These are phyloP conservation scores for Chinchilla lanigera DNA, from an alignment of 2,113 vertebrate species.

Conservation along the genomic window DNA sequence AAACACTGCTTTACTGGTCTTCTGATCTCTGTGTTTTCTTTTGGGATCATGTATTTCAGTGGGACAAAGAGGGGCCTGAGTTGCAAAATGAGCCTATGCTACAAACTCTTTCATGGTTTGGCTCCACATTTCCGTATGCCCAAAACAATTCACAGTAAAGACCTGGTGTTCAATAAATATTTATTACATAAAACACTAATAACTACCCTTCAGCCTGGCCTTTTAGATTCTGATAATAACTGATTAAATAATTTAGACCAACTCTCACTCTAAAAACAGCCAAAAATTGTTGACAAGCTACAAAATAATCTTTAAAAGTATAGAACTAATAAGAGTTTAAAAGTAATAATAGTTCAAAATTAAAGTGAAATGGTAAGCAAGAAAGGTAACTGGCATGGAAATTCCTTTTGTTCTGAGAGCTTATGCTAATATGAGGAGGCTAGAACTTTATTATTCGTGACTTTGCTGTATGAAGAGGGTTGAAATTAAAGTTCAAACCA, in stretches of 20 bases:
- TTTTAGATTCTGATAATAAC: not conserved
- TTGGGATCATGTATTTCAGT: not conserved
- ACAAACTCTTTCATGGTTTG: not conserved
- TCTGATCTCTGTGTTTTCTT: not conserved
- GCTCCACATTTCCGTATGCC: not conserved
- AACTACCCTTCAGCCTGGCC: not conserved
- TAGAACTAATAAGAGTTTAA: not conserved
- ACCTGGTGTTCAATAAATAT: not conserved
- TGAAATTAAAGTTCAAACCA: not conserved
- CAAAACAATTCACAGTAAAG: not conserved
- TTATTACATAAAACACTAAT: not conserved
- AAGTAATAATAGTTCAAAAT: not conserved
- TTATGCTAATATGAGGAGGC: not conserved
- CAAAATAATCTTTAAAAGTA: not conserved
- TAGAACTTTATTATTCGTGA: not conserved
- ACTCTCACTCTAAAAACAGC: not conserved
- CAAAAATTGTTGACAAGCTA: not conserved
- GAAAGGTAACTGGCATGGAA: not conserved
- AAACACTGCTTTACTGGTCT: not conserved
- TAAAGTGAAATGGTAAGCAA: not conserved
- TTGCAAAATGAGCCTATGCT: not conserved
- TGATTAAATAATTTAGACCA: not conserved
- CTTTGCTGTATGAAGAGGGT: not conserved
- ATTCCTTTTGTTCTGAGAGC: not conserved
- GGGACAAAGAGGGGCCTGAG: not conserved